Percentiles rank a stretch among this genome's conserved stretches.
Conservation (phyloP, 2,888 invertebrate genomes). For the Orchesellides sinensis region DNA sequence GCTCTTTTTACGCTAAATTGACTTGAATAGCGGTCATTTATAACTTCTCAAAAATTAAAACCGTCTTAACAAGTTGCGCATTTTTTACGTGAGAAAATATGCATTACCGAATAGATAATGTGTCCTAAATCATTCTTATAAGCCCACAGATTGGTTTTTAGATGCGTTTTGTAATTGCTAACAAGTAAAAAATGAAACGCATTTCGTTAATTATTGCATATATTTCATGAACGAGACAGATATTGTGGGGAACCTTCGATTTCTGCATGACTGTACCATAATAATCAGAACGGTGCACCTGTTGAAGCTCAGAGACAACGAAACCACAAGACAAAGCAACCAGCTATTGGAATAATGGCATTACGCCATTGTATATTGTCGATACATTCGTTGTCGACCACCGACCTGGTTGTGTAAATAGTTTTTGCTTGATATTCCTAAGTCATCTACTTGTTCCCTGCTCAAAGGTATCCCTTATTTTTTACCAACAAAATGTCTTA, state of each 20-base stretch:
- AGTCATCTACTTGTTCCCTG: too few species aligned
- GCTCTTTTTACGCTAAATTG: not conserved
- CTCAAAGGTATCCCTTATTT: not conserved
- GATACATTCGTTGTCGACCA: too few species aligned
- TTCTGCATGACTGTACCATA: conserved; percentile 32
- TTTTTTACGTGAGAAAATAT: conserved; percentile 14
- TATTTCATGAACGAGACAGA: conserved; percentile 8
- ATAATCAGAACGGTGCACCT: not conserved
- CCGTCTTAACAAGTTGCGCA: not conserved
- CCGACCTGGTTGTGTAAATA: conserved; percentile 29
- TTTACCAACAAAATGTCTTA: not conserved
- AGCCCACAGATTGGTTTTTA: not conserved
- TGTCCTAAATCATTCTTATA: not conserved
- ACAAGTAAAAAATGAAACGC: conserved; percentile 3
- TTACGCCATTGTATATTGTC: too few species aligned
- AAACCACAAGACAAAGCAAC: too few species aligned
- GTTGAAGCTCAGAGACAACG: not conserved
- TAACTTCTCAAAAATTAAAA: not conserved
- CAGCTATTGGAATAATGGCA: not conserved
- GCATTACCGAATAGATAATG: conserved; percentile 8
- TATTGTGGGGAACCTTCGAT: conserved; percentile 49
- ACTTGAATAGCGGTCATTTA: conserved; percentile 3
- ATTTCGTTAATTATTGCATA: not conserved
- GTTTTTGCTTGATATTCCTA: too few species aligned
- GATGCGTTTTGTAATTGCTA: conserved; percentile 22